Conservation (phyloP, 2,113 vertebrate species). For the Chamaea fasciata region DNA sequence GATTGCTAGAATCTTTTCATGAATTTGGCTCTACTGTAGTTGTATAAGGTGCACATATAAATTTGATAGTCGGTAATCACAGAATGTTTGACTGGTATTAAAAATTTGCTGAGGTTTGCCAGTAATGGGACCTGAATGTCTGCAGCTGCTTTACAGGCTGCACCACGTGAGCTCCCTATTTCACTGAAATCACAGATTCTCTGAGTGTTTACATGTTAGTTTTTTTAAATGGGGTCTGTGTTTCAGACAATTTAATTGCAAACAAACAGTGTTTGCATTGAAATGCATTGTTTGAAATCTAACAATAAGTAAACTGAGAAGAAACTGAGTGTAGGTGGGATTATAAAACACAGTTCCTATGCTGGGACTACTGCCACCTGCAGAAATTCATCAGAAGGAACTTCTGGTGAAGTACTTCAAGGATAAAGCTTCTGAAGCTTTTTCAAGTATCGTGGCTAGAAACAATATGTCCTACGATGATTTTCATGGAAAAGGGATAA, state of each 20-base stretch:
- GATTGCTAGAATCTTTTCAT: neutral
- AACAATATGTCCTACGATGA: neutral
- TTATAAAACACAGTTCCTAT: neutral
- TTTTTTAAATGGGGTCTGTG: neutral
- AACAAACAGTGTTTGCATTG: too few species aligned
- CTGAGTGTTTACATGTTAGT: neutral
- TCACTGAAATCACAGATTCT: neutral
- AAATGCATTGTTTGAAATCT: too few species aligned
- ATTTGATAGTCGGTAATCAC: neutral
- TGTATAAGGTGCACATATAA: neutral
- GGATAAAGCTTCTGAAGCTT: neutral
- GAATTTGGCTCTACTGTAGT: neutral
- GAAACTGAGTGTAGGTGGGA: neutral
- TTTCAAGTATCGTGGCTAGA: neutral
- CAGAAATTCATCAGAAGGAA: neutral
- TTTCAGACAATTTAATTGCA: neutral
- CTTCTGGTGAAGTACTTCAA: neutral
- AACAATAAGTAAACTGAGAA: neutral
- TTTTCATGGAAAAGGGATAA: neutral
- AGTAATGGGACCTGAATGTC: neutral
- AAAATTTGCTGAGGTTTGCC: neutral
- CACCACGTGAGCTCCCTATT: neutral
- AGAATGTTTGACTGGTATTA: neutral
- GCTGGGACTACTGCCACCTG: neutral
- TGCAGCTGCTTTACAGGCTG: neutral